Conservation (phyloP, 1,140 invertebrate species). For the Hyles vespertilio region DNA sequence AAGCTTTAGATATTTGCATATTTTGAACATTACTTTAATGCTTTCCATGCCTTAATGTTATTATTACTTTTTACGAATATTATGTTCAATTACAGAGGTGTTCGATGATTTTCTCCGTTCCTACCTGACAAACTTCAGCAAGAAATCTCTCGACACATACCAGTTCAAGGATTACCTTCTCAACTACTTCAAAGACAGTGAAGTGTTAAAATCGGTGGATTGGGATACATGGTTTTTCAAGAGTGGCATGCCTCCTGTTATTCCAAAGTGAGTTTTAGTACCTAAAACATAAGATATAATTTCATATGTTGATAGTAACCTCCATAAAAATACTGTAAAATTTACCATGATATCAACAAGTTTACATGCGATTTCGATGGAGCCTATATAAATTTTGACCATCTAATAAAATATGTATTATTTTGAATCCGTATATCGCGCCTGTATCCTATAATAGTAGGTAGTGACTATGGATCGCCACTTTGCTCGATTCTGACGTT, state of each 20-base stretch:
- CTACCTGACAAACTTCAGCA: conserved; percentile 90
- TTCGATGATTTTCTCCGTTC: conserved; percentile 91
- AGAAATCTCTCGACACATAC: conserved; percentile 88
- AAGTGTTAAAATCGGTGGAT: conserved; percentile 79
- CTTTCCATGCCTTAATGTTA: too few relatives aligned
- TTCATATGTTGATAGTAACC: not conserved
- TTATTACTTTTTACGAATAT: not conserved
- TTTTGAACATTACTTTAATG: too few relatives aligned
- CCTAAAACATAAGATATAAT: not conserved
- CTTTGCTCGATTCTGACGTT: too few relatives aligned
- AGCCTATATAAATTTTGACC: too few relatives aligned
- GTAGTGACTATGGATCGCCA: too few relatives aligned
- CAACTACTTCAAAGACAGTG: conserved; percentile 84
- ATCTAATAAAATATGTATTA: too few relatives aligned
- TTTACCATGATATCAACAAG: too few relatives aligned
- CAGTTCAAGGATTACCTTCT: conserved; percentile 88
- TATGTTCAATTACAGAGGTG: conserved; percentile 51
- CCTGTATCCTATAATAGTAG: too few relatives aligned
- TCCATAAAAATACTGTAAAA: not conserved
- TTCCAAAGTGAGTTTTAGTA: conserved; percentile 81
- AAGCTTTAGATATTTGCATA: too few relatives aligned
- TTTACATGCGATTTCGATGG: too few relatives aligned
- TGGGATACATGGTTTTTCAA: conserved; percentile 91
- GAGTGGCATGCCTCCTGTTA: conserved; percentile 90
- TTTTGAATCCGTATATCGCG: too few relatives aligned